Percentiles rank a stretch among this genome's conserved stretches.
phyloP scores from a whole-genome alignment of 1,140 invertebrate genomes.

The Aphis gossypii region DNA sequence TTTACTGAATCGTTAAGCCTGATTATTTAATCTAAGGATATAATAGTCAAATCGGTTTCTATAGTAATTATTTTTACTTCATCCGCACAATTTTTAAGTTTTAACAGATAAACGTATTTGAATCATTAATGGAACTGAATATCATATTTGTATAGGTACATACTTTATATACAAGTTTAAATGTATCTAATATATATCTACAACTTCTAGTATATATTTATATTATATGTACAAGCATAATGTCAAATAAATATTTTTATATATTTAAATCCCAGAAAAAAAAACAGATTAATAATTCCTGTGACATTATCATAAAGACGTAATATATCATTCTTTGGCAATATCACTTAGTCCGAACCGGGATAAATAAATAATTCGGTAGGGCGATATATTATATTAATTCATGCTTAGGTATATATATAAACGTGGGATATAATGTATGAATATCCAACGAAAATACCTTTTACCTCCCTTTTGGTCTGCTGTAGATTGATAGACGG shows the following conservation, averaged over 20 bases:
- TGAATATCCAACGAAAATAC: not conserved
- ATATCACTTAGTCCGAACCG: not conserved
- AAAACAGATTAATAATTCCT: not conserved
- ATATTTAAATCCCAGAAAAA: not conserved
- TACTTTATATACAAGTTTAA: not conserved
- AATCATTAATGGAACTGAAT: not conserved
- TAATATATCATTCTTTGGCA: not conserved
- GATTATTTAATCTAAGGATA: not conserved
- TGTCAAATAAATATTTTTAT: not conserved
- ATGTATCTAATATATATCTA: not conserved
- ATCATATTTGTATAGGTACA: not conserved
- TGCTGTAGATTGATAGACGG: not conserved
- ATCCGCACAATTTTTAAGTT: not conserved
- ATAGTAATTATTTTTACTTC: not conserved
- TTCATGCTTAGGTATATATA: not conserved
- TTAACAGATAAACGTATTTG: not conserved
- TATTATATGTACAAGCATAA: not conserved
- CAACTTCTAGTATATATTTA: not conserved
- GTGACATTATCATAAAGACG: not conserved
- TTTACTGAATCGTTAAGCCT: not conserved
- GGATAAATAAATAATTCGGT: slow-evolving; percentile 14
- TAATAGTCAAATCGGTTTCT: not conserved
- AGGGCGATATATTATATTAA: not conserved
- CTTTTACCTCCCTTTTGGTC: not conserved
- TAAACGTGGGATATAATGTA: not conserved